Evolutionary conservation across 2,888 invertebrate species (phyloP), one percentile per base, ranked within the genome.

Genomic region (Synergus laeviventris): DNA sequence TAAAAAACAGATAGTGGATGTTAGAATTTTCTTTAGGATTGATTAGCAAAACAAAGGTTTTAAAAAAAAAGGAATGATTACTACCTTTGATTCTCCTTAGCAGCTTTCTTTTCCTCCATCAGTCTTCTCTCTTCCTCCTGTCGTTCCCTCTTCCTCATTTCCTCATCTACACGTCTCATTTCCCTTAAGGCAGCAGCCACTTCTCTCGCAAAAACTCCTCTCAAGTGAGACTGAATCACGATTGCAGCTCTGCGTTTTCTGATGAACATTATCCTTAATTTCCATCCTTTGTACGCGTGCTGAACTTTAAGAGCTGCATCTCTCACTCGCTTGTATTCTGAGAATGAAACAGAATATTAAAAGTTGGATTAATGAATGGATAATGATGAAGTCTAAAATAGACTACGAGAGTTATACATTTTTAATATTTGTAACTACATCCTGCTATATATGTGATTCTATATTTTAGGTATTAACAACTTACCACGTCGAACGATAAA

Each of bases 121-220:
- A 93, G 93, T 85, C 93, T 92, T 74, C 93, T 92, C 87, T 96
- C 96, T 83, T 95, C 95, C 84, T 96, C 95, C 74, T 95, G 89
- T 83, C 93, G 93, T 87, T 96, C 96, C 18, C 96, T 92, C 83
- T 96, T 94, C 80, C 95, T 93, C 94, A 97, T 96, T 92, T 97
- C 96, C 87, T 96, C 95, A 89, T 97, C 96, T 76, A 97, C 96
- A 36, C 96, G 92, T 82, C 94, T 92, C 96, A 97, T 97, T 92
- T 97, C 97, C 8, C 97, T 91, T 79, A 98, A 90, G 0, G 97
- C 97, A 1, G 95, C 93, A 0, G 97, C 97, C 9, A 96, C 97
- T 91, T 97, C 97, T 81, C 98, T 92, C 0, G 97, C 98, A 91
- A 97, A 98, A 84, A 97, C 97, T 3, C 98, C 98, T 12, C 97